Percentiles rank a stretch among this genome's conserved stretches.
phyloP scores from a whole-genome alignment of 2,888 invertebrate species.

The Heliconius hortense region DNA sequence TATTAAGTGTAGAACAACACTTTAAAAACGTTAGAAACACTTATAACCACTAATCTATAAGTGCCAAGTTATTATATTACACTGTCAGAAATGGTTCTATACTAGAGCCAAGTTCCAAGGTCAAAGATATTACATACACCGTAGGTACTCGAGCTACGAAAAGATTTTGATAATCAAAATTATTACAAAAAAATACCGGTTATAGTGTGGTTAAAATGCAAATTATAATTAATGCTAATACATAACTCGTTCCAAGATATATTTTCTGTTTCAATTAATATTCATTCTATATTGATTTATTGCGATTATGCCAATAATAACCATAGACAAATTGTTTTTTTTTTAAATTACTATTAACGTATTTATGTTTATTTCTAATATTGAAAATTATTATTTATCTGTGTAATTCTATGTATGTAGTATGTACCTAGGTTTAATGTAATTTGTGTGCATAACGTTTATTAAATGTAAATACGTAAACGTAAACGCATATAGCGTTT shows the following conservation, averaged over 20 bases:
- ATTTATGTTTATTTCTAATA: too few species aligned
- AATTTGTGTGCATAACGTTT: too few species aligned
- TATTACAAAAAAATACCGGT: constrained; percentile 40
- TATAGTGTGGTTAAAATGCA: constrained; percentile 42
- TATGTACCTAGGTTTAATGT: too few species aligned
- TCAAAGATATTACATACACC: constrained; percentile 22
- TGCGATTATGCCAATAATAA: constrained; percentile 25
- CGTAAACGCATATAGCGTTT: too few species aligned
- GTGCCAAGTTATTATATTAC: constrained; percentile 4
- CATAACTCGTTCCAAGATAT: constrained; percentile 31
- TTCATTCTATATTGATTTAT: constrained; percentile 40
- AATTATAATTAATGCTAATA: constrained; percentile 42
- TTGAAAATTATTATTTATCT: too few species aligned
- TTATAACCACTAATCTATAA: background rate
- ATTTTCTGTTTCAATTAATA: constrained; percentile 37
- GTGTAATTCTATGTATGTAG: too few species aligned
- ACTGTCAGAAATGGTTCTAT: constrained; percentile 8
- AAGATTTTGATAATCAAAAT: constrained; percentile 44
- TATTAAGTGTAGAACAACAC: background rate
- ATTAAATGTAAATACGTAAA: too few species aligned
- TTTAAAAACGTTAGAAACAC: background rate
- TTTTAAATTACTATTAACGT: background rate
- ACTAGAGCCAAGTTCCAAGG: constrained; percentile 35
- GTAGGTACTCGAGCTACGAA: constrained; percentile 32
- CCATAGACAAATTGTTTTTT: constrained; percentile 33